phyloP scores from a whole-genome alignment of 2,797 vertebrate species.

The Danio albolineatus region DNA sequence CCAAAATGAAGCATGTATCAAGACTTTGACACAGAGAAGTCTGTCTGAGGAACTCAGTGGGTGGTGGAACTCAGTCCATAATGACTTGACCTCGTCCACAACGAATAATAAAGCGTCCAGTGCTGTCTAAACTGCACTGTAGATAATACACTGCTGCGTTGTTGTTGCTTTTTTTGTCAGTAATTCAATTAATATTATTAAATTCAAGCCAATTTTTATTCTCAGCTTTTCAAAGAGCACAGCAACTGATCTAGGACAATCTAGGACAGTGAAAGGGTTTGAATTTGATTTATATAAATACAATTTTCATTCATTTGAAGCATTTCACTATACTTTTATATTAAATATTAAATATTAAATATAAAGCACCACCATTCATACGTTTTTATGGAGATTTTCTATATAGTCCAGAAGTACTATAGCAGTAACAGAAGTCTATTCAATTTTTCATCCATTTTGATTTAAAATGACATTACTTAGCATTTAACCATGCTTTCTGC shows the following conservation, averaged over 20 bases:
- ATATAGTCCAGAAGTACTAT: too few species aligned
- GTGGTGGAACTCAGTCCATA: constrained; percentile 26
- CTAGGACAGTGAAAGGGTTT: neutral
- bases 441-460: too few species aligned
- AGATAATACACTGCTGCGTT: neutral
- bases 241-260: neutral
- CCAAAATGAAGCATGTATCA: constrained; percentile 14
- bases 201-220: neutral
- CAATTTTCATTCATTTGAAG: neutral
- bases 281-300: neutral
- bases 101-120: neutral
- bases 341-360: neutral
- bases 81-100: constrained; percentile 32
- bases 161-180: neutral
- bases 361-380: neutral
- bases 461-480: too few species aligned
- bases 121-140: neutral
- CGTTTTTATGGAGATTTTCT: neutral
- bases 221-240: neutral
- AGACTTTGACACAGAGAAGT: constrained; percentile 21
- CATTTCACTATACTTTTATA: neutral
- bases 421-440: too few species aligned
- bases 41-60: constrained; percentile 45
- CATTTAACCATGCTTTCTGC: too few species aligned
- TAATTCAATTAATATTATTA: neutral